Conservation (phyloP, 1,140 invertebrate species). For the Archivesica marissinica region DNA sequence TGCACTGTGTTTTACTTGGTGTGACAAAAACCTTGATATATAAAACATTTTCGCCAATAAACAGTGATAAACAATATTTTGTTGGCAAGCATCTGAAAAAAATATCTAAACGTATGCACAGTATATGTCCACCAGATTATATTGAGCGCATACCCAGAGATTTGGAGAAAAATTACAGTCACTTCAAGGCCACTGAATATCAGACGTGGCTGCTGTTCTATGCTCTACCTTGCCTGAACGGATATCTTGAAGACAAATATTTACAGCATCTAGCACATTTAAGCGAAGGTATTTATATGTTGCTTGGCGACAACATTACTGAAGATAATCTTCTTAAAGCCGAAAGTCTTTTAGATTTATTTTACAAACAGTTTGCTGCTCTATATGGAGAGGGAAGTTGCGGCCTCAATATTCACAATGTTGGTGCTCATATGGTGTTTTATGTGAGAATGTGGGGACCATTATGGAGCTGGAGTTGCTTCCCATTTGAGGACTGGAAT, state of each 20-base stretch:
- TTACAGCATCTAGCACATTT: constrained; percentile 46
- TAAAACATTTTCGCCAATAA: constrained; percentile 42
- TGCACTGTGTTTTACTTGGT: constrained; percentile 66
- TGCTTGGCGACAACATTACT: constrained; percentile 62
- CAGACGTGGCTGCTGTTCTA: constrained; percentile 62
- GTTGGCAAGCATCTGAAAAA: constrained; percentile 53
- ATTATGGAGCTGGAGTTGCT: constrained; percentile 65
- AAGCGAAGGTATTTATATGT: constrained; percentile 62
- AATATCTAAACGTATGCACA: constrained; percentile 50
- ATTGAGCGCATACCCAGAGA: constrained; percentile 61
- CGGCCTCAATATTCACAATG: constrained; percentile 66
- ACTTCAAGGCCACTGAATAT: constrained; percentile 61
- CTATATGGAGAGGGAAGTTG: constrained; percentile 42
- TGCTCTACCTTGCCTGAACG: constrained; percentile 61
- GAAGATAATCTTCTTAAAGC: constrained; percentile 30
- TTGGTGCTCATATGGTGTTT: constrained; percentile 44
- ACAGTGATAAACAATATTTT: constrained; percentile 35
- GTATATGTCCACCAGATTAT: constrained; percentile 49
- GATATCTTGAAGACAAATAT: constrained; percentile 51
- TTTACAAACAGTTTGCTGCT: constrained; percentile 54
- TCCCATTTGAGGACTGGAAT: constrained; percentile 64
- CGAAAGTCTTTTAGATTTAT: constrained; percentile 32
- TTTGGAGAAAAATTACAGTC: constrained; percentile 58
- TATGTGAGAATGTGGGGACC: constrained; percentile 64
- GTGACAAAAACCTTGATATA: constrained; percentile 46